Base-by-base conservation (phyloP, 2,113 vertebrate species). In the Miniopterus natalensis region DNA sequence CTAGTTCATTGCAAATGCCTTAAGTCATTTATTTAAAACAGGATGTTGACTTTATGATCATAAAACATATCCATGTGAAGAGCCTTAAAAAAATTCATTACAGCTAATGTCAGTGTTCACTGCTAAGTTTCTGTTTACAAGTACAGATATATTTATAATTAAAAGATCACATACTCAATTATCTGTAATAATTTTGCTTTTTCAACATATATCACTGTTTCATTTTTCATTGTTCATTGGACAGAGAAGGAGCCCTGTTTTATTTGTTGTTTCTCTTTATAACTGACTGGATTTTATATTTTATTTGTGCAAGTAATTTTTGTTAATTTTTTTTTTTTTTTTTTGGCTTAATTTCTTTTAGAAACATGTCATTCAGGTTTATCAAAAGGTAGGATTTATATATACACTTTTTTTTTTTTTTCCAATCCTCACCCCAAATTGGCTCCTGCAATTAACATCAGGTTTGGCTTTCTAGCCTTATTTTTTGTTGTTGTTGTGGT, bases 321-420 rank as follows among this genome's bases (percentile, higher is more conserved):
- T 97, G 96, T 98, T 98, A 98, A 98, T 98, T 98, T 98, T 95
- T 97, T 98, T 98, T 98, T 36, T 97, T 98, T 98, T 99, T 97
- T 98, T 98, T 99, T 99, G 98, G 98, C 98, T 98, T 99, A 98
- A 99, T 99, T 99, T 99, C 98, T 99, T 99, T 98, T 99, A 99
- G 99, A 99, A 99, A 99, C 99, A 99, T 99, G 99, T 99, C 99
- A 99, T 99, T 99, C 99, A 99, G 99, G 99, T 99, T 99, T 99
- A 99, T 99, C 99, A 99, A 99, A 99, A 99, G 99, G 99, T 99
- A 99, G 99, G 99, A 99, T 98, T 98, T 98, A 91, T 98, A 97
- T 98, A 89, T 98, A 94, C 98, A 98, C 98, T 81, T 97, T 98
- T 97, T 96, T 98, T 97, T 96, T 86, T 88, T 84, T 92, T 86